phyloP scores from a whole-genome alignment of 2,888 invertebrate genomes.

The Rotaria magnacalcarata region DNA sequence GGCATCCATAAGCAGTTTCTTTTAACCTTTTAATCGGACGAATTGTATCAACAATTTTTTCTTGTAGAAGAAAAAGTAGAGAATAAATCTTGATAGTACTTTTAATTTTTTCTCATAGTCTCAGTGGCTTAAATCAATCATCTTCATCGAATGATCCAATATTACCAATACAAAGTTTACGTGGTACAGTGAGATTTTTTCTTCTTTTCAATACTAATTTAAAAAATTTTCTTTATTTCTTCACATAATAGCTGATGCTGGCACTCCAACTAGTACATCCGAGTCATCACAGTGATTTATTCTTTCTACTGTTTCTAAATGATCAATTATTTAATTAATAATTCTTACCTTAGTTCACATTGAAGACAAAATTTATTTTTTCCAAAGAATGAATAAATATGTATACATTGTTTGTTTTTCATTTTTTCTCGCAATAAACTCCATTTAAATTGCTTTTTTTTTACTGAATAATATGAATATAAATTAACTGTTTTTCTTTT shows the following conservation, averaged over 20 bases:
- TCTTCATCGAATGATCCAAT: neutral
- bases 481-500: no score
- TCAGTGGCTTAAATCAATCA: neutral
- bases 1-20: no score
- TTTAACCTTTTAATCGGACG: no score
- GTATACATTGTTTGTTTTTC: neutral
- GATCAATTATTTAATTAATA: neutral
- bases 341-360: neutral
- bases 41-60: no score
- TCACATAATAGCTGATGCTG: neutral
- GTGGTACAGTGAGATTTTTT: neutral
- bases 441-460: neutral
- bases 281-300: neutral
- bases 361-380: neutral
- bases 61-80: no score
- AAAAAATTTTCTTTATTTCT: neutral
- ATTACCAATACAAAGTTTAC: neutral
- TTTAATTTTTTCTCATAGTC: neutral
- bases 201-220: neutral
- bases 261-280: neutral
- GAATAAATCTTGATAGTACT: no score
- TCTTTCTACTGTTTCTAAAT: neutral
- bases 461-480: neutral
- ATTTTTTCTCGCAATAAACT: constrained; percentile 6
- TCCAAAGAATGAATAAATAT: neutral